Conservation (phyloP, 2,113 vertebrate species). For the Pteruthius melanotis region DNA sequence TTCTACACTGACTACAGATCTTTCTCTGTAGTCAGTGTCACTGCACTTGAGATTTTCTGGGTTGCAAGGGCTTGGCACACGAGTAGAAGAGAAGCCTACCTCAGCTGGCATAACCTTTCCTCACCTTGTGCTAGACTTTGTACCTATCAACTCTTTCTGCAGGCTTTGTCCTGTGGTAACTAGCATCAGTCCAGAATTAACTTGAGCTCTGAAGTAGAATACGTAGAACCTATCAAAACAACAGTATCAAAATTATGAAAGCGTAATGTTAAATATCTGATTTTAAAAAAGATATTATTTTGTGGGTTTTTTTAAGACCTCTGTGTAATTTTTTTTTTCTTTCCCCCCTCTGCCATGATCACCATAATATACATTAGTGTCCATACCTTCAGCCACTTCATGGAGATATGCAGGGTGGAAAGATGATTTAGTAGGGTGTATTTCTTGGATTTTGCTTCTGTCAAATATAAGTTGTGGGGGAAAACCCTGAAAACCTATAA, state of each 20-base stretch:
- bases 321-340: neutral
- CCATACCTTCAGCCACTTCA: neutral
- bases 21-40: accelerated
- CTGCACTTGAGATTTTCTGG: neutral
- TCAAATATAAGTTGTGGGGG: neutral
- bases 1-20: neutral
- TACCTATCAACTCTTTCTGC: neutral
- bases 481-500: neutral
- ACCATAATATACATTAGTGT: neutral
- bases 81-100: neutral
- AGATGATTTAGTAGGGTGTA: neutral
- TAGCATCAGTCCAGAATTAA: neutral
- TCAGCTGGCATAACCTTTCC: neutral
- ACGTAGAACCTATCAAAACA: neutral
- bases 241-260: neutral
- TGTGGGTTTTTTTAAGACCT: neutral
- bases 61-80: neutral
- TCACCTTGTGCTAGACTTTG: neutral
- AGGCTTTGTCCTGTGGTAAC: neutral
- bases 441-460: neutral
- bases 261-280: neutral
- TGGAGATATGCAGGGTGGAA: neutral
- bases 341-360: no score
- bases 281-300: neutral
- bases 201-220: neutral